Evolutionary conservation across 2,888 invertebrate species (phyloP).

Genomic region (Eutolmus rufibarbis): DNA sequence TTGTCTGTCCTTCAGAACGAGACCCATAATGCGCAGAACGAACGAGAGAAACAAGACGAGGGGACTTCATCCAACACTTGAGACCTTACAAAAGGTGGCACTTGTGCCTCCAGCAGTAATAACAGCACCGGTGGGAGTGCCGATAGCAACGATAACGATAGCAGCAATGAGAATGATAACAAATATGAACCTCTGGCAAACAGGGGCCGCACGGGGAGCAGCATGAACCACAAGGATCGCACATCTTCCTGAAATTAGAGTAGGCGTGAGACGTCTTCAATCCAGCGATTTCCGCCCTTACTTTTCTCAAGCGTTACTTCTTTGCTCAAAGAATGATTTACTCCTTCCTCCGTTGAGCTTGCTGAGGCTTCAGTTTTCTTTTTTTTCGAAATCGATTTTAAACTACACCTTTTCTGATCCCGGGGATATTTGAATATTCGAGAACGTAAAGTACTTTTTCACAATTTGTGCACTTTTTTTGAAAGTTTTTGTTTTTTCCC

Average conservation of each 20-base stretch:
- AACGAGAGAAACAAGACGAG: neutral
- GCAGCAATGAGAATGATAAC: constrained; percentile 29
- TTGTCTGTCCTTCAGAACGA: constrained; percentile 30
- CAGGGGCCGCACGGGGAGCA: constrained; percentile 6
- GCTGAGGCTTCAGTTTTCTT: neutral
- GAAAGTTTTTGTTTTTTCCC: neutral
- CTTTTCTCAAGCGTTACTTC: neutral
- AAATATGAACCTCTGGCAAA: neutral
- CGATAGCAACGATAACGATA: neutral
- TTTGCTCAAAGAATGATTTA: neutral
- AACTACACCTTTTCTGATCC: neutral
- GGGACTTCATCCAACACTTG: neutral
- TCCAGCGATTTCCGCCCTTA: neutral
- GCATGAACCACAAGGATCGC: constrained; percentile 24
- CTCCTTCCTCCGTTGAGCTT: neutral
- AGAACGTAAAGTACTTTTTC: neutral
- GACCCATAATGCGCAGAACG: constrained; percentile 11
- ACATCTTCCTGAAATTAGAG: constrained; percentile 15
- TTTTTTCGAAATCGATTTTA: neutral
- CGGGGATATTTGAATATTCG: neutral
- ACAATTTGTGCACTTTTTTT: neutral
- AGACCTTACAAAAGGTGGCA: constrained; percentile 7
- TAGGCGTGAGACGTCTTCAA: neutral
- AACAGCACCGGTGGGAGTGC: constrained; percentile 14
- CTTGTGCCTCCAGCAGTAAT: constrained; percentile 18